A percentile compares a stretch with the other conserved stretches of the same genome.
Conservation (phyloP, 2,888 invertebrate genomes). For the Odontothrips loti region DNA sequence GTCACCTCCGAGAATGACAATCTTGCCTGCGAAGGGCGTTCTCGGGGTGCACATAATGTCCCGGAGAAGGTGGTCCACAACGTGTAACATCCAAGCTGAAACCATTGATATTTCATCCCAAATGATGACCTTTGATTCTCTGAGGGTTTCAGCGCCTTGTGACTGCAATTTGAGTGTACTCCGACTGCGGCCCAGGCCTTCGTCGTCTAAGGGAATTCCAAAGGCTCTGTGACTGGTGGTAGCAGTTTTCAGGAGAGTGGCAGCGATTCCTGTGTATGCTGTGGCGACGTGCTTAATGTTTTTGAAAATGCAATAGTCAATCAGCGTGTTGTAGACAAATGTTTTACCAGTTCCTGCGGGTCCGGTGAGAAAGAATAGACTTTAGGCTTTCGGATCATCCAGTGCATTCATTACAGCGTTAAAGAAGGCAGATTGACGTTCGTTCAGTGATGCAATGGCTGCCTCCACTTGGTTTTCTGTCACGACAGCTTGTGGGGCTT, state of each 20-base stretch:
- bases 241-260: constrained; percentile 39
- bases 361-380: constrained; percentile 43
- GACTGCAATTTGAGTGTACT: constrained; percentile 37
- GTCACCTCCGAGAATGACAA: constrained; percentile 35
- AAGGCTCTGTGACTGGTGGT: constrained; percentile 41
- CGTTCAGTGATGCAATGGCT: constrained; percentile 33
- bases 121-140: constrained; percentile 37
- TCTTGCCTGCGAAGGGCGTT: constrained; percentile 39
- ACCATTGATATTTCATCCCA: no score
- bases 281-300: constrained; percentile 34
- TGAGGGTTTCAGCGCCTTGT: constrained; percentile 36
- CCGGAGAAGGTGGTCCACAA: constrained; percentile 37
- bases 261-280: constrained; percentile 40
- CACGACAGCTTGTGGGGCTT: constrained; percentile 35
- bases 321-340: constrained; percentile 38
- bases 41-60: constrained; percentile 38
- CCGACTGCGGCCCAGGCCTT: not conserved
- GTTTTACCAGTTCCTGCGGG: constrained; percentile 45
- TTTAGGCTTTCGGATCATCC: constrained; percentile 29
- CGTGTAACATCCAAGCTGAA: constrained; percentile 37
- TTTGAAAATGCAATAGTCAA: constrained; percentile 17
- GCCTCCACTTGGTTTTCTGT: not conserved
- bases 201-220: constrained; percentile 36
- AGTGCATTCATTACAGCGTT: constrained; percentile 34
- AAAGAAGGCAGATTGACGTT: constrained; percentile 37